These are phyloP conservation scores for Gymnorhina tibicen DNA, from an alignment of 2,113 vertebrate species.

Conservation along the genomic window DNA sequence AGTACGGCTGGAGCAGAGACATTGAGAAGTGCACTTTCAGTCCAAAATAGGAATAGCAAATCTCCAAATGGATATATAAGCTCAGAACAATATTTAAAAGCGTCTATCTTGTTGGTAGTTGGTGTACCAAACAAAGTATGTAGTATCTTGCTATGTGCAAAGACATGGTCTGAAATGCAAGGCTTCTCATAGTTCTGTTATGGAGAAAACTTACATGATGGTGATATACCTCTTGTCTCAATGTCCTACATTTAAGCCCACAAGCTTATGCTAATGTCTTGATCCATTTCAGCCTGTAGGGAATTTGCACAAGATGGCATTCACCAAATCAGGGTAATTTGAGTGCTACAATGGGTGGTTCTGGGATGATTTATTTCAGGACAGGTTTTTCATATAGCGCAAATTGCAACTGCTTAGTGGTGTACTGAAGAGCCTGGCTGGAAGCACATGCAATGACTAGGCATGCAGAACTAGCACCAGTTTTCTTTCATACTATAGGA, in stretches of 20 bases:
- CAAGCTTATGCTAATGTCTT: neutral
- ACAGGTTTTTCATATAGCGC: neutral
- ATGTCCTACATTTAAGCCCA: neutral
- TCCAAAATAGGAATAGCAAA: neutral
- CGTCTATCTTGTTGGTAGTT: neutral
- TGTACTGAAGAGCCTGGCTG: neutral
- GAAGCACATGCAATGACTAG: neutral
- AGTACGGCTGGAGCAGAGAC: neutral
- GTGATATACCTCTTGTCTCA: neutral
- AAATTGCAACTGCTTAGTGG: neutral
- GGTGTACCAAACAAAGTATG: neutral
- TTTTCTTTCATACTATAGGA: neutral
- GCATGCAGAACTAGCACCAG: neutral
- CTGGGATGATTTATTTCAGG: neutral
- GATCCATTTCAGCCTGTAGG: neutral
- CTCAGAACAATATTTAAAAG: neutral
- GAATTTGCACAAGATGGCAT: neutral
- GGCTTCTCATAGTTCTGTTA: neutral
- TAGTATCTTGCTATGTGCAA: neutral
- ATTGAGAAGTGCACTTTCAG: neutral
- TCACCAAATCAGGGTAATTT: neutral
- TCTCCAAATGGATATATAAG: neutral
- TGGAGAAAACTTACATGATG: neutral
- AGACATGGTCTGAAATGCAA: neutral
- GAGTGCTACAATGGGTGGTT: neutral